These are phyloP conservation scores for Nomada ferruginata DNA, from an alignment of 2,888 invertebrate species.

Conservation along the genomic window DNA sequence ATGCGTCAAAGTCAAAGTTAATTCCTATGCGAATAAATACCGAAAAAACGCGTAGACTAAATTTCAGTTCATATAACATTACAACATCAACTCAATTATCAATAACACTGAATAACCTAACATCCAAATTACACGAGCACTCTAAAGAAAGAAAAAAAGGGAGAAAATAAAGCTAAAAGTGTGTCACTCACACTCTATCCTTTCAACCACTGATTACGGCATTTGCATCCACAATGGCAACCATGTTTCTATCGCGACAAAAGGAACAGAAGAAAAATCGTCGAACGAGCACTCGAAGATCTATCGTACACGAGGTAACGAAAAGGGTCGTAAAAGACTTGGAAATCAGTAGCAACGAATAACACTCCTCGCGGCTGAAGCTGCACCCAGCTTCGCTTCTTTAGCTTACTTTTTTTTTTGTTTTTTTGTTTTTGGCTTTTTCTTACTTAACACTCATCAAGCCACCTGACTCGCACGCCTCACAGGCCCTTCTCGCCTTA, in stretches of 20 bases:
- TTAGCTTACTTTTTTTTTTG: too few species aligned
- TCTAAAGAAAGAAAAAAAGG: not conserved
- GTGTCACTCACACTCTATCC: not conserved
- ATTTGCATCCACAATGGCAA: conserved; percentile 6
- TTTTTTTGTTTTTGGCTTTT: not conserved
- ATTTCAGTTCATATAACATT: too few species aligned
- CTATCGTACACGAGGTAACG: not conserved
- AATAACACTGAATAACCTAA: too few species aligned
- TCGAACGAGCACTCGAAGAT: not conserved
- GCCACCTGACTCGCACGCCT: conserved; percentile 66
- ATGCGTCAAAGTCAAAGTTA: too few species aligned
- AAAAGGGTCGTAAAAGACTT: conserved; percentile 1
- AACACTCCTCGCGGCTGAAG: conserved; percentile 46
- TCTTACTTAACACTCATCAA: conserved; percentile 30
- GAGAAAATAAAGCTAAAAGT: conserved; percentile 5
- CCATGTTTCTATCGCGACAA: not conserved
- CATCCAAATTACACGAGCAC: too few species aligned
- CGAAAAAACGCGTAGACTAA: too few species aligned
- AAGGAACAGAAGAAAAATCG: conserved; percentile 6
- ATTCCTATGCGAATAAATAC: too few species aligned
- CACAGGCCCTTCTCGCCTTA: conserved; percentile 69
- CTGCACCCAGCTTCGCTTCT: conserved; percentile 29
- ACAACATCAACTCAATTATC: too few species aligned
- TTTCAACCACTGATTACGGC: not conserved
- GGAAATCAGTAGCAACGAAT: conserved; percentile 33